Percentiles rank a stretch among this genome's conserved stretches.
phyloP scores from a whole-genome alignment of 2,888 invertebrate species.

The Tiliacea citrago region DNA sequence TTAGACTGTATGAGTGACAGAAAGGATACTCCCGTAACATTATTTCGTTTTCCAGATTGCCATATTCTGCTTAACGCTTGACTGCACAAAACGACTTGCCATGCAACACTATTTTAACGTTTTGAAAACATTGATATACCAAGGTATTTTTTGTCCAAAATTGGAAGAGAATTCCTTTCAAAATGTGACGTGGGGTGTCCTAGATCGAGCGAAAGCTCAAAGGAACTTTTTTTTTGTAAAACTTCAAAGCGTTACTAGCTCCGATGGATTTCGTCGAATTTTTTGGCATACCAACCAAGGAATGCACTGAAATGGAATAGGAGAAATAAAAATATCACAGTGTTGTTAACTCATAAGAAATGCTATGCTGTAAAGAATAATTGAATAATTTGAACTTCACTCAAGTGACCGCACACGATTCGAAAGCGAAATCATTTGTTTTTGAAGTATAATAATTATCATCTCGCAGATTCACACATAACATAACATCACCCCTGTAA shows the following conservation, averaged over 20 bases:
- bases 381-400: background rate
- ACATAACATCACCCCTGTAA: no score
- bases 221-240: slow-evolving; percentile 26
- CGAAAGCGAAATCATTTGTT: background rate
- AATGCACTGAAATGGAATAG: background rate
- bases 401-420: background rate
- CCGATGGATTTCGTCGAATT: slow-evolving; percentile 27
- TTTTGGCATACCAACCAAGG: slow-evolving; percentile 15
- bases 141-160: background rate
- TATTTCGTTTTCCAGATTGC: background rate
- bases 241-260: slow-evolving; percentile 39
- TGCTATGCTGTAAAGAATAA: background rate
- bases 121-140: slow-evolving; percentile 1
- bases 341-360: slow-evolving; percentile 4
- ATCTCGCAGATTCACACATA: no score
- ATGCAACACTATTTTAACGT: background rate
- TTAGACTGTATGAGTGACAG: no score
- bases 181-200: slow-evolving; percentile 22
- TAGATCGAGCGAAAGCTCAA: slow-evolving; percentile 27
- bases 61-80: background rate
- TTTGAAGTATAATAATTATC: background rate
- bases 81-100: background rate
- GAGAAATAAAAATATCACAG: slow-evolving; percentile 5
- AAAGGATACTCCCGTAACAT: no score
- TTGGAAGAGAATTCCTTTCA: background rate